Base-by-base conservation (phyloP, 2,797 vertebrate species). In the Xenops minutus region DNA sequence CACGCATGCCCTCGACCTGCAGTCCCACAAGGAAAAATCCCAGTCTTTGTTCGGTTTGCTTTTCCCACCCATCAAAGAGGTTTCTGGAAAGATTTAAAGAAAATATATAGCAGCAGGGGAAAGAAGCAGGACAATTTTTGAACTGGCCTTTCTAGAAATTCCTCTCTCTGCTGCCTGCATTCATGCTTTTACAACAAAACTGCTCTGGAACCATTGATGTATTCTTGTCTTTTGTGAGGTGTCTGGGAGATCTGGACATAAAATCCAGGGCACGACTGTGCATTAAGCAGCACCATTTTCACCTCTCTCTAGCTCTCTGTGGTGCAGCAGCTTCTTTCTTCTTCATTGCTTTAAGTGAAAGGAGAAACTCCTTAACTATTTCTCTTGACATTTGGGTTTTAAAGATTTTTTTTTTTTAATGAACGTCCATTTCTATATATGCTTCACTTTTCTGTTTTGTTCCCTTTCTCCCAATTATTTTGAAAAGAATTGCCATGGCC, bases 391-490 rank as follows among this genome's bases (percentile, higher is more conserved):
- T 82, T 68, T 74, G 20, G 6, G 26, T 43, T 86, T 79, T 58
- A 84, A 88, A 89, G 37, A 26, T 63, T 63, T 23, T 16, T 41
- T 63, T 69, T 87, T 80, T 48, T 62, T 69, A 87, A 87, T 80
- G 43, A 3, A 32, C 10, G 32, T 43, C 48, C 77, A 27, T 64
- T 92, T 48, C 67, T 79, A 27, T 32, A 20, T 49, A 36, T 27
- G 34, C 36, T 72, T 83, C 21, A 4, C 29, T 88, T 84, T 59
- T 62, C 76, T 78, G 19, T 88, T 92, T 89, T 75, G 62, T 66
- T 88, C 43, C 19, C 34, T 68, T 88, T 89, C 52, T 78, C 71
- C 29, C 83, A 90, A 51, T 94, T 93, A 88, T 88, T 94, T 81
- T 86, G 51, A 88, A 93, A 89, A 88, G 55, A 87, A 87, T 61